Evolutionary conservation across 2,888 invertebrate species (phyloP).

Genomic region (Cheilosia impressa): DNA sequence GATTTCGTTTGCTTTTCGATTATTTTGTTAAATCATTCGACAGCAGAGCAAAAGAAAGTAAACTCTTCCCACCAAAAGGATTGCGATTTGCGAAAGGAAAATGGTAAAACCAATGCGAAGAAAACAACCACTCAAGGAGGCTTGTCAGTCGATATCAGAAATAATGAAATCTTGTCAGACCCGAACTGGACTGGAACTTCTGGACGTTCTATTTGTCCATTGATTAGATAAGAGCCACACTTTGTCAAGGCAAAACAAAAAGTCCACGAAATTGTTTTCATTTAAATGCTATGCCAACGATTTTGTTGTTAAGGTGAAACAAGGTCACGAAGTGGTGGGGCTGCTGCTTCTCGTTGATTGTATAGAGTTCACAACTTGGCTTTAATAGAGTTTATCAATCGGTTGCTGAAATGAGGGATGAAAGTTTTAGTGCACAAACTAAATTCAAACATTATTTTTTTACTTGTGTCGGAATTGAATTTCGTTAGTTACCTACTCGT

Average conservation of each 20-base stretch:
- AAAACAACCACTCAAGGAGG: conserved; percentile 27
- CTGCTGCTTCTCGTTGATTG: conserved; percentile 4
- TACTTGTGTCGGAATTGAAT: background rate
- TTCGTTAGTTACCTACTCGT: background rate
- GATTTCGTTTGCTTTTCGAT: background rate
- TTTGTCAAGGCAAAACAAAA: conserved; percentile 3
- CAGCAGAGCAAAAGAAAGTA: background rate
- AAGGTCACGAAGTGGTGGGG: conserved; percentile 35
- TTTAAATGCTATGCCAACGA: background rate
- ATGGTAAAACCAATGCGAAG: conserved; percentile 4
- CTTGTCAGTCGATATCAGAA: conserved; percentile 44
- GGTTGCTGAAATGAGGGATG: background rate
- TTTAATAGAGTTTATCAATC: background rate
- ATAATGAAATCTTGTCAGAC: conserved; percentile 12
- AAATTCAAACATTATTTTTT: background rate
- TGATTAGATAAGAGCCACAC: conserved; percentile 17
- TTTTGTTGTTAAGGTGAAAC: conserved; percentile 10
- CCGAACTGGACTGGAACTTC: background rate
- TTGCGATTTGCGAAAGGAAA: background rate
- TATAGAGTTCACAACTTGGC: conserved; percentile 15
- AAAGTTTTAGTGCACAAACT: background rate
- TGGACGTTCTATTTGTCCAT: conserved; percentile 22
- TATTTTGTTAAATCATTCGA: background rate
- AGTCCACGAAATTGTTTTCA: background rate
- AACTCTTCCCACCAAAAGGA: background rate